Evolutionary conservation across 2,797 vertebrate species (phyloP).

Genomic region (Brotogeris chrysoptera): DNA sequence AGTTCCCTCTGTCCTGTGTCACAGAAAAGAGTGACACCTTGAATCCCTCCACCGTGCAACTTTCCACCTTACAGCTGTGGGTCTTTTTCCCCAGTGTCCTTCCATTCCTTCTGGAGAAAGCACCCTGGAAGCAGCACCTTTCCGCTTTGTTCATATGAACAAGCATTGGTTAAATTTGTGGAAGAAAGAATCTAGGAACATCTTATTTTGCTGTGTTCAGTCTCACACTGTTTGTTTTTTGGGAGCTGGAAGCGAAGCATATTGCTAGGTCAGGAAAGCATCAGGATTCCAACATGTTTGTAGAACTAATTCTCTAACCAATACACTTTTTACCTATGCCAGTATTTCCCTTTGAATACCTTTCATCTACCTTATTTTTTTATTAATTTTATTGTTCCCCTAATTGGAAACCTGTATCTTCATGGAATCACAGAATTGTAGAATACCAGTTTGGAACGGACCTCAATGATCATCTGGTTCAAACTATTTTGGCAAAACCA

Average conservation of each 20-base stretch:
- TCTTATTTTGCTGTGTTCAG: not conserved
- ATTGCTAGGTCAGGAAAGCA: not conserved
- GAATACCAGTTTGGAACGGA: not conserved
- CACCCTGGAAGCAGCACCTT: not conserved
- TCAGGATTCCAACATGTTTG: not conserved
- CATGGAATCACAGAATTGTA: not conserved
- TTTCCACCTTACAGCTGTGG: not conserved
- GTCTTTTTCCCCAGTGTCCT: not conserved
- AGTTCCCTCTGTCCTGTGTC: not conserved
- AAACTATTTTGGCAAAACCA: not conserved
- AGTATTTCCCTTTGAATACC: not conserved
- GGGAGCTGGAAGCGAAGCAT: not conserved
- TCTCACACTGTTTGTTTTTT: not conserved
- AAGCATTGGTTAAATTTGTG: not conserved
- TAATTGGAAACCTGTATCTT: not conserved
- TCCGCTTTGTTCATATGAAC: not conserved
- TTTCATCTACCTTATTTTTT: not conserved
- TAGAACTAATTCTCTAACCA: not conserved
- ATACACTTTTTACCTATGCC: not conserved
- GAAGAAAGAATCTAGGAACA: not conserved
- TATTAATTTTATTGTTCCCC: not conserved
- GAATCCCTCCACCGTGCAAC: not conserved
- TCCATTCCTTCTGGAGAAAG: not conserved
- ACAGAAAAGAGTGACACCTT: not conserved
- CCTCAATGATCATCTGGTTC: not conserved